Evolutionary conservation across 1,140 invertebrate species (phyloP).

Genomic region (Lordiphosa stackelbergi): DNA sequence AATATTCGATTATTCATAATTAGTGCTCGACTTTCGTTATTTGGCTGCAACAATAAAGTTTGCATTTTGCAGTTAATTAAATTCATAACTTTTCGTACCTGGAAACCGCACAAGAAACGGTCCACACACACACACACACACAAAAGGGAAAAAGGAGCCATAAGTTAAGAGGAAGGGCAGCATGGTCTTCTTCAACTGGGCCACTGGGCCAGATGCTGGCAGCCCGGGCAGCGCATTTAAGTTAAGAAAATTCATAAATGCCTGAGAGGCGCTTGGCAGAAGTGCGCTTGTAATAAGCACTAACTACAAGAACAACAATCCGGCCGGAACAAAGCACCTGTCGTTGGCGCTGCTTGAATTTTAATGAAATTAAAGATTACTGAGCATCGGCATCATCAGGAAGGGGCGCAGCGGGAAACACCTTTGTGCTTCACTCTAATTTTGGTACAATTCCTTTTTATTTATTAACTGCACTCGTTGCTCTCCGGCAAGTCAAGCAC

Average conservation of each 20-base stretch:
- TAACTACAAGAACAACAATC: constrained; percentile 36
- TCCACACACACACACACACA: too few species aligned
- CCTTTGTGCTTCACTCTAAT: neutral
- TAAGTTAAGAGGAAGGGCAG: too few species aligned
- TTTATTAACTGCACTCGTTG: too few species aligned
- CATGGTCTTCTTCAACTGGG: constrained; percentile 6
- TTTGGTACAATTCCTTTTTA: constrained; percentile 6
- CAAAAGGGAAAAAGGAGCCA: too few species aligned
- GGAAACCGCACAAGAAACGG: neutral
- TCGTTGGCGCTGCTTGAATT: constrained; percentile 50
- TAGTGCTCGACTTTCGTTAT: constrained; percentile 20
- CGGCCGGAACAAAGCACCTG: constrained; percentile 32
- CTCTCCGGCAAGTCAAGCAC: too few species aligned
- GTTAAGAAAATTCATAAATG: constrained; percentile 68
- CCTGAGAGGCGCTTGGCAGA: constrained; percentile 49
- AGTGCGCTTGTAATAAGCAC: constrained; percentile 52
- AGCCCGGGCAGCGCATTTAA: constrained; percentile 50
- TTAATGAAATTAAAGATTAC: constrained; percentile 74
- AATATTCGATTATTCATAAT: constrained; percentile 11
- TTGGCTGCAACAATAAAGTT: constrained; percentile 24
- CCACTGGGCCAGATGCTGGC: constrained; percentile 12
- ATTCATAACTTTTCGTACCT: constrained; percentile 19
- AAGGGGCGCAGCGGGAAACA: neutral
- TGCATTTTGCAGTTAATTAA: constrained; percentile 39
- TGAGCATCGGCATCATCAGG: constrained; percentile 34